phyloP scores from a whole-genome alignment of 92 coral and sea anemone species.

The Diadumene lineata region DNA sequence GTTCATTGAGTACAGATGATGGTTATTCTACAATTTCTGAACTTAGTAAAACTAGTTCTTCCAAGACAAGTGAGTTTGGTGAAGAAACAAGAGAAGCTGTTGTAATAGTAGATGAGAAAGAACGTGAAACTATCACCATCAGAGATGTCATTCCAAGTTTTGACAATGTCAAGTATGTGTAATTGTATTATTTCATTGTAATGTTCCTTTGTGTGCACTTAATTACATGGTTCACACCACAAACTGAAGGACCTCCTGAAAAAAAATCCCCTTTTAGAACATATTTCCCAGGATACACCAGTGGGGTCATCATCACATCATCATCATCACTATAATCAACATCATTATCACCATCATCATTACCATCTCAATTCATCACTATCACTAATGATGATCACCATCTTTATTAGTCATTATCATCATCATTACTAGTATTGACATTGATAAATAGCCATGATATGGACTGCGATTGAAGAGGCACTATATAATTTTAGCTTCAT shows the following conservation, averaged over 20 bases:
- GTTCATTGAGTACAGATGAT: background rate
- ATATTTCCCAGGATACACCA: too few species aligned
- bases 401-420: background rate
- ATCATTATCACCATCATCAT: background rate
- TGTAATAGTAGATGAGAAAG: conserved; percentile 8
- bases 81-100: background rate
- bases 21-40: background rate
- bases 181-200: background rate
- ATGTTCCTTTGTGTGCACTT: background rate
- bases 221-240: background rate
- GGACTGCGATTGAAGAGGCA: too few species aligned
- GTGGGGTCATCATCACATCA: too few species aligned
- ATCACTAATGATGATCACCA: background rate
- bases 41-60: background rate
- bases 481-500: too few species aligned
- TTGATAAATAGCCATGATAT: too few species aligned
- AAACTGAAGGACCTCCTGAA: background rate
- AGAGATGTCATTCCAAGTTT: conserved; percentile 53
- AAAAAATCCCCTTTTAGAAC: too few species aligned
- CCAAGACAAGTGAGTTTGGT: background rate
- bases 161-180: conserved; percentile 52
- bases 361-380: background rate
- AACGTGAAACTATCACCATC: conserved; percentile 47
- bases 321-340: background rate
- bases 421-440: too few species aligned